These are phyloP conservation scores for Ormyrus rosae DNA, from an alignment of 2,888 invertebrate genomes.

Conservation along the genomic window DNA sequence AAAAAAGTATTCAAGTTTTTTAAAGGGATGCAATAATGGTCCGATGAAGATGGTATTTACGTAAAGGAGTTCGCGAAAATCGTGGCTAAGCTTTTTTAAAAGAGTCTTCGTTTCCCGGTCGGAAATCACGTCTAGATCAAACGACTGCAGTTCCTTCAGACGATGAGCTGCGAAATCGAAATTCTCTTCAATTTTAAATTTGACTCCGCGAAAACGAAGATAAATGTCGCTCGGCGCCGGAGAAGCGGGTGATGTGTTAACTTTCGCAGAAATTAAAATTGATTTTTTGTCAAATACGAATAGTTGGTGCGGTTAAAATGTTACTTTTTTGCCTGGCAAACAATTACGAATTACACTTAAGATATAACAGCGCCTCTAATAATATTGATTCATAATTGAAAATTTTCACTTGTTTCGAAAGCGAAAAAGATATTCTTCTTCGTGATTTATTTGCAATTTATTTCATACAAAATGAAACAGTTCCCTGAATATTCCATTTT, in stretches of 20 bases:
- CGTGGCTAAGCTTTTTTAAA: neutral
- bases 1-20: no score
- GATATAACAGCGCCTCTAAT: no score
- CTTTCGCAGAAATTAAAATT: conserved; percentile 21
- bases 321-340: no score
- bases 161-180: conserved; percentile 13
- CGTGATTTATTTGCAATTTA: no score
- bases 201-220: conserved; percentile 37
- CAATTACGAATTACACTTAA: no score
- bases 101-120: conserved; percentile 3
- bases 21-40: no score
- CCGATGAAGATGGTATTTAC: neutral
- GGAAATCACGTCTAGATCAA: conserved; percentile 31
- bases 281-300: neutral
- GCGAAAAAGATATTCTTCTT: no score
- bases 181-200: conserved; percentile 32
- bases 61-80: neutral
- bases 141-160: neutral
- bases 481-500: no score
- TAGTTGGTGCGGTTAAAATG: no score
- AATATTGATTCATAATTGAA: no score
- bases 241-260: neutral
- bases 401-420: no score
- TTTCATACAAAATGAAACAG: no score
- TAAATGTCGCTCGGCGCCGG: conserved; percentile 8